These are phyloP conservation scores for Lutjanus argentimaculatus DNA, from an alignment of 2,797 vertebrate species.

Conservation along the genomic window DNA sequence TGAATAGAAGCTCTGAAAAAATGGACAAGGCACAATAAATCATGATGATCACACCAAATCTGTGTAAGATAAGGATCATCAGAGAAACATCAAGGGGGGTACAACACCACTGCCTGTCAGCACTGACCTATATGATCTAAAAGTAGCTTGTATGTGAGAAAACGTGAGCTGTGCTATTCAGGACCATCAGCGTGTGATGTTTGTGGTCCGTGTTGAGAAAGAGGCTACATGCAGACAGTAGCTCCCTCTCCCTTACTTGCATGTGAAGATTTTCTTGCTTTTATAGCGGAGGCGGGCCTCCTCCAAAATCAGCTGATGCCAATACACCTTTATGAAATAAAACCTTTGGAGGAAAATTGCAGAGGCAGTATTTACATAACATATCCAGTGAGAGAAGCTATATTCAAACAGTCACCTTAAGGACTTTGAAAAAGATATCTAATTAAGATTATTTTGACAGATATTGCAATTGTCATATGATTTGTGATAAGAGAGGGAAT, in stretches of 20 bases:
- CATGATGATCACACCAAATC: not conserved
- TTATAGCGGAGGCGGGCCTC: not conserved
- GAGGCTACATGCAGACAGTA: slow-evolving; percentile 12
- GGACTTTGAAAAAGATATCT: no score
- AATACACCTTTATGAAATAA: slow-evolving; percentile 25
- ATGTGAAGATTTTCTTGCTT: slow-evolving; percentile 13
- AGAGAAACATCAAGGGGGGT: not conserved
- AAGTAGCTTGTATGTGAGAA: slow-evolving; percentile 28
- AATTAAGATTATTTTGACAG: no score
- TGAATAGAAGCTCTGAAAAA: slow-evolving; percentile 6
- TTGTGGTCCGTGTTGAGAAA: not conserved
- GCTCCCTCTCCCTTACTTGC: not conserved
- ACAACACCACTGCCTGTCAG: not conserved
- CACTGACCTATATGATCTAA: slow-evolving; percentile 9
- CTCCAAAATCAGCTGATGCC: slow-evolving; percentile 6
- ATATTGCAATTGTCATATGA: not conserved
- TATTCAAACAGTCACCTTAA: no score
- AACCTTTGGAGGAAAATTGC: not conserved
- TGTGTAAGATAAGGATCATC: slow-evolving; percentile 8
- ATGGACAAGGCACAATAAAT: slow-evolving; percentile 3
- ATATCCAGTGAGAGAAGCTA: slow-evolving; percentile 3
- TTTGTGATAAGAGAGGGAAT: no score
- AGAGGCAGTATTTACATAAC: slow-evolving; percentile 6
- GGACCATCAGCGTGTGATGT: not conserved
- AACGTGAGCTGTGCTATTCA: slow-evolving; percentile 11